Percentiles rank a stretch among this genome's conserved stretches.
These are phyloP conservation scores for Merluccius polli DNA, from an alignment of 2,797 vertebrate species.

Conservation along the genomic window DNA sequence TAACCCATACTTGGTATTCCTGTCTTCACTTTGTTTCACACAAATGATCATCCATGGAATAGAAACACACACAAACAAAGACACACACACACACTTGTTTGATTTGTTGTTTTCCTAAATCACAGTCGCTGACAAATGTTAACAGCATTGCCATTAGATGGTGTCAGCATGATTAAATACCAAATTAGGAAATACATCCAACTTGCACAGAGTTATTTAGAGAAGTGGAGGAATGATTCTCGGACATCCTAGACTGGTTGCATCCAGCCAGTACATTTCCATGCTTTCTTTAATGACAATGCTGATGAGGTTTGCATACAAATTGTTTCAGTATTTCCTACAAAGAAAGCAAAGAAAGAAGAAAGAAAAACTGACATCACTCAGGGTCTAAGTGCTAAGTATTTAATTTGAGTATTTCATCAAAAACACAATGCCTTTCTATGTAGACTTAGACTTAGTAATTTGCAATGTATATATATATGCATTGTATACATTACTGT, in stretches of 20 bases:
- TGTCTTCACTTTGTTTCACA: neutral
- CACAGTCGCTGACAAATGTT: neutral
- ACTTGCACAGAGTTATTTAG: neutral
- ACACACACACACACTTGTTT: slow-evolving; percentile 4
- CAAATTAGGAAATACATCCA: neutral
- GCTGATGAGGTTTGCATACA: neutral
- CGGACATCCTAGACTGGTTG: neutral
- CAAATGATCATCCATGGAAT: neutral
- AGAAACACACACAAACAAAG: neutral
- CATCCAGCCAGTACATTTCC: neutral
- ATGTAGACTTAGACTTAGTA: neutral
- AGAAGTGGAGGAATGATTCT: neutral
- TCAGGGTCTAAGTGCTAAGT: neutral
- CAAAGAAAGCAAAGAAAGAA: neutral
- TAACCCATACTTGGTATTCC: neutral
- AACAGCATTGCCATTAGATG: neutral
- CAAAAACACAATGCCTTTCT: neutral
- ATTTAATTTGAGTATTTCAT: neutral
- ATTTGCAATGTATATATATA: neutral
- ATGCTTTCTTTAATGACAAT: neutral
- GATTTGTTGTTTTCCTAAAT: neutral
- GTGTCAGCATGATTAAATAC: neutral
- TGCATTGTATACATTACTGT: neutral
- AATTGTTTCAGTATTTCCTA: neutral
- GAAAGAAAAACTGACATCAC: neutral